Evolutionary conservation across 2,113 vertebrate species (phyloP).

Genomic region (Paraplagusia blochii): DNA sequence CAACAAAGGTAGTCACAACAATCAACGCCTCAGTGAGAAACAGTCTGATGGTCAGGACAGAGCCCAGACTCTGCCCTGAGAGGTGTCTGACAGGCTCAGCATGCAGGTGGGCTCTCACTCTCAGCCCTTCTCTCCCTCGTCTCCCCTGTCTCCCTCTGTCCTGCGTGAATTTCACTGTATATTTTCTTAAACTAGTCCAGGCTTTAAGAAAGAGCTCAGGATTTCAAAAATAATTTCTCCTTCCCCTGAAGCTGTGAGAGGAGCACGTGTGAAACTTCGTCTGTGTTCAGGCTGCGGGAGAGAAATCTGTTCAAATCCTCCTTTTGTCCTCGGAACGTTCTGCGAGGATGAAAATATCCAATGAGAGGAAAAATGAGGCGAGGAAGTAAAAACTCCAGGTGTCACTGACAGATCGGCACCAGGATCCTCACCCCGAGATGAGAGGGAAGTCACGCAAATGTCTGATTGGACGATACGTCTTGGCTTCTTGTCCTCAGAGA

Average conservation of each 20-base stretch:
- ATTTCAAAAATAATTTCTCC: too few species aligned
- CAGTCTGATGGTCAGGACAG: slow-evolving; percentile 19
- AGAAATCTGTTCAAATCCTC: slow-evolving; percentile 45
- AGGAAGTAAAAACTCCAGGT: slow-evolving; percentile 46
- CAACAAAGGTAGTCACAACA: not conserved
- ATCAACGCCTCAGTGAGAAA: slow-evolving; percentile 5
- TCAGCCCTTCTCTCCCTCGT: slow-evolving; percentile 22
- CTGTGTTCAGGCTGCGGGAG: slow-evolving; percentile 32
- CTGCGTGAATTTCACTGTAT: slow-evolving; percentile 28
- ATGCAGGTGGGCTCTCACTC: slow-evolving; percentile 44
- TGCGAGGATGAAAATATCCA: slow-evolving; percentile 36
- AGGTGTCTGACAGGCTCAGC: slow-evolving; percentile 51
- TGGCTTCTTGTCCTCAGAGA: slow-evolving; percentile 52
- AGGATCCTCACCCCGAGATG: slow-evolving; percentile 44
- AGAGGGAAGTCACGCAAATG: slow-evolving; percentile 50
- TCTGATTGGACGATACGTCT: slow-evolving; percentile 70
- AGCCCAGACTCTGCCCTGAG: slow-evolving; percentile 12
- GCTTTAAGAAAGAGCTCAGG: too few species aligned
- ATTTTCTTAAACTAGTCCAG: not conserved
- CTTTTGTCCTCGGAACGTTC: slow-evolving; percentile 44
- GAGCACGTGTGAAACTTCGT: slow-evolving; percentile 50
- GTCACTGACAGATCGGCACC: slow-evolving; percentile 61
- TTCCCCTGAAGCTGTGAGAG: too few species aligned
- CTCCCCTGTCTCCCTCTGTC: slow-evolving; percentile 22
- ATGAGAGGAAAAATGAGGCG: slow-evolving; percentile 27